Base-by-base conservation (phyloP, 1,140 invertebrate genomes). In the Nephotettix cincticeps region DNA sequence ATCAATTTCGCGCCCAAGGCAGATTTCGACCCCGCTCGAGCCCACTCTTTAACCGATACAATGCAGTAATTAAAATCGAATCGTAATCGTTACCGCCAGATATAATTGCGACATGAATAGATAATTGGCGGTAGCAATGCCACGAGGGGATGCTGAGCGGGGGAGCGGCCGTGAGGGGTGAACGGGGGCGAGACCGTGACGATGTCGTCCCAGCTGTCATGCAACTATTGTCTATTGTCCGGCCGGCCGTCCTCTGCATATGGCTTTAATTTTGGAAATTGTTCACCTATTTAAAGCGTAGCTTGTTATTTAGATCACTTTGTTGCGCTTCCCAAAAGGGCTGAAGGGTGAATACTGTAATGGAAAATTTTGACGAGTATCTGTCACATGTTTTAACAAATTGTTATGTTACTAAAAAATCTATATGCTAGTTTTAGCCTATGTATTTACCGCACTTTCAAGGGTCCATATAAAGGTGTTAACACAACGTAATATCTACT, bases 101-200 rank as follows among this genome's bases (percentile, higher is more conserved):
- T 51, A 51, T 51, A 51, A 51, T 51, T 51, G 47, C 21, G 21
- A 21, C 47, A 51, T 51, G 47, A 67, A 67, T 67, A 67, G 40
- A 36, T 67, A 67, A 67, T 40, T 67, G 28, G 28, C 17, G 27
- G 27, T 51, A 58, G 63, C 47, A 32, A 30, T 6, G 36, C 43
- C 63, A 47, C 17, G 23, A 25, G 3, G 51, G 32, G 32, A 21
- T 1, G 32, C 51, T 28, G 70, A 40, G 30, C 32, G 66, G 68
- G 72, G 63, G 72, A 27, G 45, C 56, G 66, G 69, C n/a, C n/a
- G 63, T 28, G 69, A 32, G 30, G 45, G 66, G 66, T 72, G 58
- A 73, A 75, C 63, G 25, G 74, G 70, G 72, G 54, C 51, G 43
- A 74, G 3, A 19, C 14, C 47, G 47, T 51, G 47, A 51, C 47